phyloP scores from a whole-genome alignment of 2,888 invertebrate species.

The Scaptomyza cyrtandrae region DNA sequence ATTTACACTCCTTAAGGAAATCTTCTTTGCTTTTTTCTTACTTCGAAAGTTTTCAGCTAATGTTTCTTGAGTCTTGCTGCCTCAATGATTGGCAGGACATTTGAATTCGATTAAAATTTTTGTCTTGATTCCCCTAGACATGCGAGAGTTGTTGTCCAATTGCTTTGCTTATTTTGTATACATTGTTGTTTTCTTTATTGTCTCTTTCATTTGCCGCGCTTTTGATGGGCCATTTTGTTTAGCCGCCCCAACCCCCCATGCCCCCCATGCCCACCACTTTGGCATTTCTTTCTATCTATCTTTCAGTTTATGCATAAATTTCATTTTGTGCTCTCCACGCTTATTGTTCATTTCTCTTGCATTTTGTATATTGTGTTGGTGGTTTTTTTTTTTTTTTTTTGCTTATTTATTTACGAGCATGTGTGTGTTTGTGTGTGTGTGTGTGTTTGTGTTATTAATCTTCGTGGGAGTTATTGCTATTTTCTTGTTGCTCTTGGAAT shows the following conservation, averaged over 20 bases:
- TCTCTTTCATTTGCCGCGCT: constrained; percentile 52
- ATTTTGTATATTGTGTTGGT: constrained; percentile 47
- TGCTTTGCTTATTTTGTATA: constrained; percentile 19
- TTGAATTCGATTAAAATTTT: constrained; percentile 10
- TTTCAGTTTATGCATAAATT: constrained; percentile 71
- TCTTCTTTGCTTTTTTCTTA: no score
- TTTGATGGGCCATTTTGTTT: constrained; percentile 70
- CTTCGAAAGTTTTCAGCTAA: not conserved
- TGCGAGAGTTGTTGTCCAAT: constrained; percentile 11
- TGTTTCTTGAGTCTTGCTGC: not conserved
- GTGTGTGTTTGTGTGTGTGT: constrained; percentile 36
- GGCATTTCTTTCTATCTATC: constrained; percentile 6
- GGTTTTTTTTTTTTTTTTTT: constrained; percentile 17
- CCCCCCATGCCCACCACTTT: constrained; percentile 20
- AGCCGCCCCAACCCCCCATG: constrained; percentile 17
- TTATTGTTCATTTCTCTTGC: constrained; percentile 68
- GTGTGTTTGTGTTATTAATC: constrained; percentile 76
- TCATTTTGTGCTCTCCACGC: constrained; percentile 67
- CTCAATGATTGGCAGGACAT: constrained; percentile 1
- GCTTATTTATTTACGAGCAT: constrained; percentile 64
- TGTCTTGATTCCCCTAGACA: constrained; percentile 8
- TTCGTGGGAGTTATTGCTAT: constrained; percentile 82
- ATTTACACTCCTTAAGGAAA: no score
- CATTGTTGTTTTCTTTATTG: constrained; percentile 41
- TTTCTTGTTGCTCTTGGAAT: constrained; percentile 51